Evolutionary conservation across 2,113 vertebrate genomes (phyloP).

Genomic region (Spilogale gracilis): DNA sequence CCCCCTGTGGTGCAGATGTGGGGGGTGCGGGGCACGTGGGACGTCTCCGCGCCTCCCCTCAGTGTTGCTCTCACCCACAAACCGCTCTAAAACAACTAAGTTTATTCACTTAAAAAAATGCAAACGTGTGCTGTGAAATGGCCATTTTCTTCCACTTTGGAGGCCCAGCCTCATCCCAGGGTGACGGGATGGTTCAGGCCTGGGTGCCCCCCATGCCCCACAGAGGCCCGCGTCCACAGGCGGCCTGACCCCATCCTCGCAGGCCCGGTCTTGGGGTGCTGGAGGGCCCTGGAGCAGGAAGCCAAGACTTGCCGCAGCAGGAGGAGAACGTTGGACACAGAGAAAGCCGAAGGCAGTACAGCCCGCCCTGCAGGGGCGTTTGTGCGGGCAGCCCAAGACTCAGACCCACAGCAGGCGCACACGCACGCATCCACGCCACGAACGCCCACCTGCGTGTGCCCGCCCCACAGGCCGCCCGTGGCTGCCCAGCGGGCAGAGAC

Average conservation of each 20-base stretch:
- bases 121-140: conserved; percentile 67
- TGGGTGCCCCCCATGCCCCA: background rate
- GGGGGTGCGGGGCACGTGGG: rapidly evolving
- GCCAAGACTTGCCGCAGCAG: conserved; percentile 85
- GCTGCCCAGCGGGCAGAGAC: too few relatives aligned
- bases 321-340: conserved; percentile 79
- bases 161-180: conserved; percentile 2
- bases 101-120: background rate
- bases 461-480: rapidly evolving
- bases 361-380: background rate
- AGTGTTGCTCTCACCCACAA: background rate
- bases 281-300: conserved; percentile 87
- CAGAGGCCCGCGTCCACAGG: background rate
- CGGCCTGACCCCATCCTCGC: conserved; percentile 57
- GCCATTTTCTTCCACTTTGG: conserved; percentile 59
- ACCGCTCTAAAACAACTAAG: background rate
- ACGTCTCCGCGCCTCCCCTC: background rate
- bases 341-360: conserved; percentile 83
- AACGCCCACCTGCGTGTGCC: rapidly evolving
- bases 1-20: rapidly evolving
- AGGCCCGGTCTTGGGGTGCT: conserved; percentile 83
- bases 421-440: rapidly evolving
- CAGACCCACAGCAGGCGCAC: background rate
- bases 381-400: rapidly evolving
- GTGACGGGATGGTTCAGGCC: conserved; percentile 53